Evolutionary conservation across 2,113 vertebrate species (phyloP).

Genomic region (Myiozetetes cayanensis): DNA sequence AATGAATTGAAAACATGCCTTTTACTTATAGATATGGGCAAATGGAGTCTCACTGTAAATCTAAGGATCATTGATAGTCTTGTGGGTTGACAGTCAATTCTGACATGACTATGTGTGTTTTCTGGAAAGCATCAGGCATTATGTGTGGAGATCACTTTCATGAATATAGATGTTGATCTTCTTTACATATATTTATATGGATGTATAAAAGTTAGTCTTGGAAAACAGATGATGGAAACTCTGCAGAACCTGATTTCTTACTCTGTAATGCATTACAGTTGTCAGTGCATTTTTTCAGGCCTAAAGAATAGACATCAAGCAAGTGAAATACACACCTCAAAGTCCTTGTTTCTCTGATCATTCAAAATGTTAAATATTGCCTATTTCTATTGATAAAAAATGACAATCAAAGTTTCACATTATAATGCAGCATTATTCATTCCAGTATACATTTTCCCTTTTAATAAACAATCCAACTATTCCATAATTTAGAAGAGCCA

Average conservation of each 20-base stretch:
- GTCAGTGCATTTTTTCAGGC: background rate
- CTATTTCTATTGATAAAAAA: background rate
- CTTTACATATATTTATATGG: background rate
- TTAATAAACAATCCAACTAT: background rate
- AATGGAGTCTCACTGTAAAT: background rate
- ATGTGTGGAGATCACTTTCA: background rate
- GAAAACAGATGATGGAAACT: background rate
- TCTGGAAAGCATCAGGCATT: background rate
- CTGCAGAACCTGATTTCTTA: background rate
- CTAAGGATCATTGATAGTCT: background rate
- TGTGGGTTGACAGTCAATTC: background rate
- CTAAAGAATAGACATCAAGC: background rate
- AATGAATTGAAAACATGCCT: background rate
- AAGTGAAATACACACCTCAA: background rate
- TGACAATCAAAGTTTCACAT: background rate
- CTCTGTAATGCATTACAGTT: background rate
- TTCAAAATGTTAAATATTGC: background rate
- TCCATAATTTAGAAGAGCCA: background rate
- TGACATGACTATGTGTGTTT: background rate
- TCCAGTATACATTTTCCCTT: background rate
- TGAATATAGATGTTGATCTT: background rate
- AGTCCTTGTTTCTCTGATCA: background rate
- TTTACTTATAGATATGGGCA: background rate
- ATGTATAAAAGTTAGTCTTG: background rate
- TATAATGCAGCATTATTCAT: background rate